Conservation (phyloP, 2,113 vertebrate genomes). For the Poecilia latipinna region DNA sequence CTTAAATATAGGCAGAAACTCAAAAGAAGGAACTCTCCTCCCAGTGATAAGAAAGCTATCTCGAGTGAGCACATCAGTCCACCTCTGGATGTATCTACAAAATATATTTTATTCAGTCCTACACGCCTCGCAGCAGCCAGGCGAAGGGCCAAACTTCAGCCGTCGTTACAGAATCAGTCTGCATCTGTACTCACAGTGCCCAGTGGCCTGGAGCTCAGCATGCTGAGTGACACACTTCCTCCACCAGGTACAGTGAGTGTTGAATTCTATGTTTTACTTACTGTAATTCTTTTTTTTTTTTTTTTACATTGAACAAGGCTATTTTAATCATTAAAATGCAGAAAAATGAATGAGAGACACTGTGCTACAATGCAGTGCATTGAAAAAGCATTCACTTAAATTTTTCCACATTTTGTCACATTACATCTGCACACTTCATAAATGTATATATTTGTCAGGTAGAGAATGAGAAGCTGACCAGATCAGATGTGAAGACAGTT, state of each 20-base stretch:
- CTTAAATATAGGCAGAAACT: slow-evolving; percentile 22
- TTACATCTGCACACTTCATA: not conserved
- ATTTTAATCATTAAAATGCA: not conserved
- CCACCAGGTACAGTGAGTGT: slow-evolving; percentile 54
- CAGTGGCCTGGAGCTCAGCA: slow-evolving; percentile 79
- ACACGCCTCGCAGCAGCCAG: slow-evolving; percentile 63
- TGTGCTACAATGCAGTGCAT: not conserved
- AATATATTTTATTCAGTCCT: slow-evolving; percentile 83
- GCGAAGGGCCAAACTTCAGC: slow-evolving; percentile 62
- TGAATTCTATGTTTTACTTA: not conserved
- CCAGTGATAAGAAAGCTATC: slow-evolving; percentile 1
- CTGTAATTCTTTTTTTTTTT: not conserved
- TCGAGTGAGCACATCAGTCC: slow-evolving; percentile 3
- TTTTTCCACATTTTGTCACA: not conserved
- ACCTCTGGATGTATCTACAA: slow-evolving; percentile 45
- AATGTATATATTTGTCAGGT: not conserved
- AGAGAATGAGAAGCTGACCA: not conserved
- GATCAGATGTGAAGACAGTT: not conserved
- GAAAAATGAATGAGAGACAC: not conserved
- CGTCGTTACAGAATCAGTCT: slow-evolving; percentile 49
- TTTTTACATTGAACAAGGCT: not conserved
- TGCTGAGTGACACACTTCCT: slow-evolving; percentile 64
- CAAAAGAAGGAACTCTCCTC: slow-evolving; percentile 29
- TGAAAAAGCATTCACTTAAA: not conserved
- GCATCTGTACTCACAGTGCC: slow-evolving; percentile 85